Percentiles rank a stretch among this genome's conserved stretches.
phyloP scores from a whole-genome alignment of 2,888 invertebrate species.

The Leptopilina myrica region DNA sequence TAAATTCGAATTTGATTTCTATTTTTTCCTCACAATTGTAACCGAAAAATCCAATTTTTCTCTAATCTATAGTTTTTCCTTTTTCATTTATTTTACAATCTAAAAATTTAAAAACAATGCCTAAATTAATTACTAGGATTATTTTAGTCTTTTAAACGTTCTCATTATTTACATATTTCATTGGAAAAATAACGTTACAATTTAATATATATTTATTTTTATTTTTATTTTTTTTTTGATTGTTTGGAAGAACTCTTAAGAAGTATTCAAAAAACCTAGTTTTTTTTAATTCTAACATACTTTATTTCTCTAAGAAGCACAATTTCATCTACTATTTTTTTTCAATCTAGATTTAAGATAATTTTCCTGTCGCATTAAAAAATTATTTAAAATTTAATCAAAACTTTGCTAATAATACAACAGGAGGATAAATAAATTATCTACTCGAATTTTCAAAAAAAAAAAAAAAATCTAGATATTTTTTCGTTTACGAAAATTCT shows the following conservation, averaged over 20 bases:
- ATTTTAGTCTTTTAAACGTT: constrained; percentile 21
- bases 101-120: constrained; percentile 23
- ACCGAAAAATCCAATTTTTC: constrained; percentile 5
- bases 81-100: background rate
- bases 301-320: background rate
- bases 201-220: background rate
- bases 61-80: background rate
- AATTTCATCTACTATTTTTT: constrained; percentile 6
- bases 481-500: no score
- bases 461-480: no score
- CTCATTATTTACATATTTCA: constrained; percentile 16
- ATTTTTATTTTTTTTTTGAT: background rate
- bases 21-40: background rate
- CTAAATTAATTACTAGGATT: constrained; percentile 20
- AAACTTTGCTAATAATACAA: background rate
- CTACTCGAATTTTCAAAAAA: no score
- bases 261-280: constrained; percentile 14
- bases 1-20: background rate
- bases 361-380: background rate
- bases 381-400: background rate
- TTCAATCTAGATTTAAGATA: constrained; percentile 3
- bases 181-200: constrained; percentile 21
- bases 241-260: constrained; percentile 34
- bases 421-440: no score
- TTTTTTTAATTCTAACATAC: constrained; percentile 14